Percentiles rank a stretch among this genome's conserved stretches.
These are phyloP conservation scores for Bungarus multicinctus DNA, from an alignment of 2,113 vertebrate genomes.

Conservation along the genomic window DNA sequence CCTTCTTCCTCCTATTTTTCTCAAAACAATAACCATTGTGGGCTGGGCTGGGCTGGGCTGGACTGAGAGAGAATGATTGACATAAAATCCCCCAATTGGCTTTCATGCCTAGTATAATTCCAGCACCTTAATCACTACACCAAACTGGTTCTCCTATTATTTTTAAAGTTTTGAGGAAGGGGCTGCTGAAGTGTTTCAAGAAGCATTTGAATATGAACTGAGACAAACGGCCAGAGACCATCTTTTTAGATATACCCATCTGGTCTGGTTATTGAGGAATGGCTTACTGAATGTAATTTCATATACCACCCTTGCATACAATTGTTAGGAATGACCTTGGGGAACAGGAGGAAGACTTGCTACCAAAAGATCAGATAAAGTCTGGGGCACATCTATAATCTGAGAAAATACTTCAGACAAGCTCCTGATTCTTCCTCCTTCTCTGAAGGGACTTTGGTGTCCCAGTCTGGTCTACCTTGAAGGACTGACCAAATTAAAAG, in stretches of 20 bases:
- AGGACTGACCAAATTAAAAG: neutral
- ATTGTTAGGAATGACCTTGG: neutral
- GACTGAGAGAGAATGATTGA: neutral
- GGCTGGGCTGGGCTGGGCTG: neutral
- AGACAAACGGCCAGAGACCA: neutral
- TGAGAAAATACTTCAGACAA: neutral
- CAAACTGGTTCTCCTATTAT: neutral
- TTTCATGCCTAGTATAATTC: neutral
- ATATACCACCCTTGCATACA: neutral
- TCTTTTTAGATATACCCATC: neutral
- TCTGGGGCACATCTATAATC: neutral
- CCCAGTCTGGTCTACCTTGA: neutral
- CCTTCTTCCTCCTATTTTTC: neutral
- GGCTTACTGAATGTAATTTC: neutral
- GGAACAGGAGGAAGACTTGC: neutral
- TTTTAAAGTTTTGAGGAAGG: neutral
- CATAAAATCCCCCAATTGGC: neutral
- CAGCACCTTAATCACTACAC: neutral
- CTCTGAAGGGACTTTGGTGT: neutral
- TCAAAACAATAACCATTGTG: neutral
- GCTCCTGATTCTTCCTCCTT: neutral
- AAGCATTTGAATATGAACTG: neutral
- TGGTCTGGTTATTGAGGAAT: neutral
- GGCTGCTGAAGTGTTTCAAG: neutral
- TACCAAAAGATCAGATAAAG: neutral